phyloP scores from a whole-genome alignment of 2,113 vertebrate genomes.

The Limnothrissa miodon region DNA sequence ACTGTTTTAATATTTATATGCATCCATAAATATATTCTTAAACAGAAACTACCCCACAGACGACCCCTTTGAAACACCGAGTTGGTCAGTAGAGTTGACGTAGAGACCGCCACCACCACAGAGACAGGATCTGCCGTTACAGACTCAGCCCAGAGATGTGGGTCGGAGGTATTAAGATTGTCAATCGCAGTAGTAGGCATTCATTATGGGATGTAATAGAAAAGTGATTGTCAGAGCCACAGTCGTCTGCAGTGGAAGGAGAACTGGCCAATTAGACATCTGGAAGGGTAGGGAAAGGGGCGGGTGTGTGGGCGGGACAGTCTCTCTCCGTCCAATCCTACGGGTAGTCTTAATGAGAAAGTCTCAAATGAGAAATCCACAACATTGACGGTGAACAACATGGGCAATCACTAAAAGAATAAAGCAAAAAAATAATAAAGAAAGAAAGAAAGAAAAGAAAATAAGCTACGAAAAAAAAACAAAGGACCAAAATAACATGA shows the following conservation, averaged over 20 bases:
- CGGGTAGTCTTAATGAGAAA: constrained; percentile 33
- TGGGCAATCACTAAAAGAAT: neutral
- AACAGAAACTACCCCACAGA: neutral
- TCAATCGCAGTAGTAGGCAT: neutral
- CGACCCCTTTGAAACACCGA: neutral
- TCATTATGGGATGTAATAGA: neutral
- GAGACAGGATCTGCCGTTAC: neutral
- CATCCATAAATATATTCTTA: neutral
- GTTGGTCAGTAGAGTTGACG: neutral
- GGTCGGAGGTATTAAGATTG: neutral
- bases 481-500: neutral
- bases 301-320: neutral
- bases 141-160: neutral
- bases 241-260: neutral
- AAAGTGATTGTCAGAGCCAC: neutral
- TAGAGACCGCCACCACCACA: neutral
- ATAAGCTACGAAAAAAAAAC: neutral
- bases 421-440: neutral
- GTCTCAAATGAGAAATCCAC: constrained; percentile 30
- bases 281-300: neutral
- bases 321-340: neutral
- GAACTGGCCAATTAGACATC: neutral
- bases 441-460: neutral
- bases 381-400: neutral
- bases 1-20: neutral